Conservation (phyloP, 2,888 invertebrate genomes). For the Ophion obscuratus region DNA sequence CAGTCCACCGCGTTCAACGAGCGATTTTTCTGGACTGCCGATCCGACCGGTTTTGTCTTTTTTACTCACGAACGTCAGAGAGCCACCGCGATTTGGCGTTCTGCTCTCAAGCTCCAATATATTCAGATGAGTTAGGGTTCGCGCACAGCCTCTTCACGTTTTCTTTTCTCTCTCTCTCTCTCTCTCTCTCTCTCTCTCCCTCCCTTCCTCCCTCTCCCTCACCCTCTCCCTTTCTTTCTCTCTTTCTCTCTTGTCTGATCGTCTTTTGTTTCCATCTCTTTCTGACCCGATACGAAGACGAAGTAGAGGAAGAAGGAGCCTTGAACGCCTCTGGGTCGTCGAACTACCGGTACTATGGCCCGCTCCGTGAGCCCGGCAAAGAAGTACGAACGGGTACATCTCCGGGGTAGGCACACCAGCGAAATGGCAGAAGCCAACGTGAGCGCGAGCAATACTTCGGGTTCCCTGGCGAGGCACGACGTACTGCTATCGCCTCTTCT, state of each 20-base stretch:
- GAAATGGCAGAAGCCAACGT: constrained; percentile 66
- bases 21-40: constrained; percentile 37
- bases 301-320: constrained; percentile 68
- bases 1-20: constrained; percentile 29
- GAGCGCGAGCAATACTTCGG: constrained; percentile 61
- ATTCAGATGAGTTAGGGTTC: constrained; percentile 74
- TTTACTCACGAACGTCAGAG: constrained; percentile 16
- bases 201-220: neutral
- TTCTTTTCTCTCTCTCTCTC: constrained; percentile 39
- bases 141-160: constrained; percentile 56
- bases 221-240: neutral
- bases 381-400: constrained; percentile 40
- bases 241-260: neutral
- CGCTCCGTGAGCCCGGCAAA: constrained; percentile 49
- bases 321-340: constrained; percentile 79
- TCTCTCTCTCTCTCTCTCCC: constrained; percentile 24
- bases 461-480: constrained; percentile 55
- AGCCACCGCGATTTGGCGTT: constrained; percentile 71
- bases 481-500: constrained; percentile 41
- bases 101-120: constrained; percentile 68
- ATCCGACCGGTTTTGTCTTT: constrained; percentile 56
- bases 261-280: constrained; percentile 43
- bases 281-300: constrained; percentile 41
- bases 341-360: constrained; percentile 75
- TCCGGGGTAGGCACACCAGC: constrained; percentile 59